These are phyloP conservation scores for Cassiopea xamachana DNA, from an alignment of 30 jellyfish, hydroid and myxozoan species.

Conservation along the genomic window DNA sequence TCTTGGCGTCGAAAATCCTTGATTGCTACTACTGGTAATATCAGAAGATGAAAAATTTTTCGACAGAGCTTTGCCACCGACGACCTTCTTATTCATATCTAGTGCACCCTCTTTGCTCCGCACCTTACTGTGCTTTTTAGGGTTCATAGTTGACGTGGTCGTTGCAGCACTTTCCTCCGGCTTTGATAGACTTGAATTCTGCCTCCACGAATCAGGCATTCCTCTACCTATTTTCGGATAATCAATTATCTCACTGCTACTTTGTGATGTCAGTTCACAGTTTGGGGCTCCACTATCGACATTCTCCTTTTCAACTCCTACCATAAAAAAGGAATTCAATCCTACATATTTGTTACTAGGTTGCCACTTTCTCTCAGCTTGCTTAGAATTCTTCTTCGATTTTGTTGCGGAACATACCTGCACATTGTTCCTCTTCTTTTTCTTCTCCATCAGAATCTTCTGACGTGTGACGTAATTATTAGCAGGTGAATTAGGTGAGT, in stretches of 20 bases:
- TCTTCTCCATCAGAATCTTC: constrained; percentile 56
- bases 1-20: neutral
- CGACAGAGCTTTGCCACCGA: neutral
- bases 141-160: neutral
- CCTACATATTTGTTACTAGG: constrained; percentile 57
- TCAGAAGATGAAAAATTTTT: neutral
- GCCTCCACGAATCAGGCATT: constrained; percentile 67
- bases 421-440: constrained; percentile 25
- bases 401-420: constrained; percentile 11
- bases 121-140: neutral
- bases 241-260: neutral
- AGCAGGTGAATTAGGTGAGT: constrained; percentile 66
- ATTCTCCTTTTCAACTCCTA: constrained; percentile 76
- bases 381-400: neutral
- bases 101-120: neutral
- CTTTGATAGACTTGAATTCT: constrained; percentile 72
- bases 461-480: constrained; percentile 74
- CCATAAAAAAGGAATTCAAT: constrained; percentile 69
- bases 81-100: neutral
- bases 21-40: neutral
- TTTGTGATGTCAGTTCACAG: neutral
- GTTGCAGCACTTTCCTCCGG: constrained; percentile 9
- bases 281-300: constrained; percentile 10
- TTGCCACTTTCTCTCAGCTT: constrained; percentile 49
- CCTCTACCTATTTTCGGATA: constrained; percentile 31